Conservation (phyloP, 2,113 vertebrate species). For the Zingel zingel region DNA sequence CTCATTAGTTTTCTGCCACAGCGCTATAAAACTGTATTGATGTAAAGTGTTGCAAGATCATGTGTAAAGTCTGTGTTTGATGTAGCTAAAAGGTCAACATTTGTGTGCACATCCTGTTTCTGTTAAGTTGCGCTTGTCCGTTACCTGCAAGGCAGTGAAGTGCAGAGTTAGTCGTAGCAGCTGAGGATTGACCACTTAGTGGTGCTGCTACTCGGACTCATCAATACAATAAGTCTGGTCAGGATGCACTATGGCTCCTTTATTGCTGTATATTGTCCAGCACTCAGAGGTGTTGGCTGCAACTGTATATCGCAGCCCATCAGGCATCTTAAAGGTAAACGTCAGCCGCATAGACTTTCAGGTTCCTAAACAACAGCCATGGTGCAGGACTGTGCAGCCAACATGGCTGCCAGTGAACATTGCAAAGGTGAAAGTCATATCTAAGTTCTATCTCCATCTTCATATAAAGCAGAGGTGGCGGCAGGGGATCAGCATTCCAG, state of each 20-base stretch:
- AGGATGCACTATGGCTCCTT: slow-evolving; percentile 43
- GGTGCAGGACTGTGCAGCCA: slow-evolving; percentile 16
- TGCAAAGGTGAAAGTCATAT: slow-evolving; percentile 16
- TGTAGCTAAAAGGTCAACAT: background rate
- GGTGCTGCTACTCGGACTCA: slow-evolving; percentile 46
- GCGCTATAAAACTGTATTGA: background rate
- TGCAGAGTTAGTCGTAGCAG: slow-evolving; percentile 29
- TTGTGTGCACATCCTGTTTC: slow-evolving; percentile 8
- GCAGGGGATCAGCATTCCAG: slow-evolving; percentile 59
- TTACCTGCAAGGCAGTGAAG: slow-evolving; percentile 18
- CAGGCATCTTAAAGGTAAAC: slow-evolving; percentile 9
- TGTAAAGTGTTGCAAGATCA: background rate
- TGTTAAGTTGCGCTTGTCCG: slow-evolving; percentile 11
- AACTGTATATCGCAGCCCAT: slow-evolving; percentile 29
- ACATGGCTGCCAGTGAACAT: slow-evolving; percentile 21
- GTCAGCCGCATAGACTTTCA: background rate
- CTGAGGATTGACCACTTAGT: slow-evolving; percentile 49
- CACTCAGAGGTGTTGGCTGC: slow-evolving; percentile 40
- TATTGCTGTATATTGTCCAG: slow-evolving; percentile 38
- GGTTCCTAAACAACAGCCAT: background rate
- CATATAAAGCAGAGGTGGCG: slow-evolving; percentile 44
- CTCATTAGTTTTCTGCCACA: too few species aligned
- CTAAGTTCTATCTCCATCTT: slow-evolving; percentile 29
- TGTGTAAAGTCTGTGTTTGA: slow-evolving; percentile 10
- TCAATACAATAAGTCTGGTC: slow-evolving; percentile 48